Percentiles rank a stretch among this genome's conserved stretches.
phyloP scores from a whole-genome alignment of 2,797 vertebrate genomes.

The Enteromius treurensis region DNA sequence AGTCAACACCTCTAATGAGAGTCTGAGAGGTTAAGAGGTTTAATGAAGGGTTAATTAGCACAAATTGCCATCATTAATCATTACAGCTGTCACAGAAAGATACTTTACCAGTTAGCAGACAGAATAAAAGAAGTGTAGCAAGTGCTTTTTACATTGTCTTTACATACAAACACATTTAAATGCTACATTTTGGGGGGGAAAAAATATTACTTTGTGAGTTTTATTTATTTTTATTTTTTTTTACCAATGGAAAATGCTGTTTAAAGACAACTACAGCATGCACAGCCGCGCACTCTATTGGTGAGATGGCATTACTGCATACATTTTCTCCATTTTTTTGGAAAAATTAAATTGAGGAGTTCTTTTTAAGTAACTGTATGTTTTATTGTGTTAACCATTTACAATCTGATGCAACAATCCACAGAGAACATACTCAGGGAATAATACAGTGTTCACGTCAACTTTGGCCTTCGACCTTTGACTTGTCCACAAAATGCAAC shows the following conservation, averaged over 20 bases:
- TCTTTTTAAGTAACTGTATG: constrained; percentile 52
- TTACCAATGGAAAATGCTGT: not conserved
- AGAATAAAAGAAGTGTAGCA: not conserved
- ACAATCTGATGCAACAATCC: constrained; percentile 78
- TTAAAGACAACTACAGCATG: not conserved
- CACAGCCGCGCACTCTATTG: constrained; percentile 15
- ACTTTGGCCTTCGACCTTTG: constrained; percentile 76
- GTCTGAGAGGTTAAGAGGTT: constrained; percentile 52
- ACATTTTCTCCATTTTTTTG: not conserved
- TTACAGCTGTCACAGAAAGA: constrained; percentile 41
- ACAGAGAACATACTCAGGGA: constrained; percentile 65
- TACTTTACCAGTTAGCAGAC: constrained; percentile 6
- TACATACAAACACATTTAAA: not conserved
- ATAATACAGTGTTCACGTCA: constrained; percentile 79
- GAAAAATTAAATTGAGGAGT: not conserved
- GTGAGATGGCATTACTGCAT: constrained; percentile 5
- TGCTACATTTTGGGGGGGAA: not conserved
- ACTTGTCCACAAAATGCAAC: constrained; percentile 54
- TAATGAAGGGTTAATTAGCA: constrained; percentile 56
- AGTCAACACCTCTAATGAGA: constrained; percentile 60
- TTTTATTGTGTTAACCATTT: constrained; percentile 85
- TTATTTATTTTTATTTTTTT: no score
- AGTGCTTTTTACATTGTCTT: not conserved
- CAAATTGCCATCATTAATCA: constrained; percentile 60
- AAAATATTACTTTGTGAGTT: no score